Evolutionary conservation across 2,888 invertebrate genomes (phyloP).

Genomic region (Synergus umbraculus): DNA sequence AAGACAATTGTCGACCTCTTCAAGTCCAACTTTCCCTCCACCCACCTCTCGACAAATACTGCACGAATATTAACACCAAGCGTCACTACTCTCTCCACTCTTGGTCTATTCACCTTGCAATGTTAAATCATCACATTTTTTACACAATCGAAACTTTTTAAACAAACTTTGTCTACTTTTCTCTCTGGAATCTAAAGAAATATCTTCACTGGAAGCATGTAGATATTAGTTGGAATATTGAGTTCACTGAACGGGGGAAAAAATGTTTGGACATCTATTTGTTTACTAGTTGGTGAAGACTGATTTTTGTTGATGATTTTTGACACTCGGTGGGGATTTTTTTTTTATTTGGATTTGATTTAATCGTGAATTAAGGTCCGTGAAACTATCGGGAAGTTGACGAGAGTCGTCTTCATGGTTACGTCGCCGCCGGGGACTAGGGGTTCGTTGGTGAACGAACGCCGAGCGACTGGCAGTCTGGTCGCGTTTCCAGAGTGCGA

Average conservation of each 20-base stretch:
- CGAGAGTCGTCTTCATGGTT: constrained; percentile 53
- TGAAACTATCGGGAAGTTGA: constrained; percentile 35
- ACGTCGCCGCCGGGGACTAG: constrained; percentile 51
- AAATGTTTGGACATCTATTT: not conserved
- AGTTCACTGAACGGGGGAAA: constrained; percentile 12
- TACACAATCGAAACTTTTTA: not conserved
- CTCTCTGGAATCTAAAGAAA: not conserved
- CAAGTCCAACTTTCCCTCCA: not conserved
- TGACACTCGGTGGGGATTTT: not conserved
- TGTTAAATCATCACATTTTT: not conserved
- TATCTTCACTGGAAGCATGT: not conserved
- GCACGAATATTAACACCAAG: not conserved
- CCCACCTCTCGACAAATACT: not conserved
- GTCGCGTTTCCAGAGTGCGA: constrained; percentile 67
- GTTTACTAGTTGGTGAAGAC: not conserved
- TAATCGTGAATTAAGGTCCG: constrained; percentile 1
- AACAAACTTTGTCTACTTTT: not conserved
- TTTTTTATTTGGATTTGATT: constrained; percentile 4
- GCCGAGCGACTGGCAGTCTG: constrained; percentile 74
- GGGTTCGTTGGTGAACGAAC: constrained; percentile 74
- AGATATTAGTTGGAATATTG: not conserved
- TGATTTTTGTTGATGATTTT: not conserved
- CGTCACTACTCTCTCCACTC: not conserved
- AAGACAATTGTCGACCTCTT: not conserved
- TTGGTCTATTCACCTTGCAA: not conserved